These are phyloP conservation scores for Plumapathes pennacea DNA, from an alignment of 92 coral and sea anemone species.

Conservation along the genomic window DNA sequence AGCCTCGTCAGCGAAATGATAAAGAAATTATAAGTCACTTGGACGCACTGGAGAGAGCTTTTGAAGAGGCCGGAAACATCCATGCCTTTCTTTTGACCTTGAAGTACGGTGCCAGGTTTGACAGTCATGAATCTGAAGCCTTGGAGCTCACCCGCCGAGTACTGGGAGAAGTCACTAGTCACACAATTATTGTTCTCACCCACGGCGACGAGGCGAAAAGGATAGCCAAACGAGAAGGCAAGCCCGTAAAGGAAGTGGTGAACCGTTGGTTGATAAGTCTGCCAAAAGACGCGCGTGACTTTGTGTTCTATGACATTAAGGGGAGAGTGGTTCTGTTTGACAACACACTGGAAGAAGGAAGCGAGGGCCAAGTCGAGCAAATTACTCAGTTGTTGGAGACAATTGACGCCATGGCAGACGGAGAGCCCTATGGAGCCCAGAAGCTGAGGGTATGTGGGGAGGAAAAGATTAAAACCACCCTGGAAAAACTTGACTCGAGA, in stretches of 20 bases:
- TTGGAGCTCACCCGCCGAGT: background rate
- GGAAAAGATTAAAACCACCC: no score
- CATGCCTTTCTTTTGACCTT: background rate
- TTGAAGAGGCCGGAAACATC: background rate
- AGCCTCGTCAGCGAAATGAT: background rate
- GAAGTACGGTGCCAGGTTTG: background rate
- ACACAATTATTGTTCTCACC: background rate
- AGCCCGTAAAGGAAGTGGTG: background rate
- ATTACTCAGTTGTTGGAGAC: background rate
- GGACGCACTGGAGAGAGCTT: background rate
- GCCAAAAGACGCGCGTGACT: background rate
- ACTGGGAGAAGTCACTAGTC: background rate
- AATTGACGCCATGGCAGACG: conserved; percentile 2
- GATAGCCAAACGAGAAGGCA: background rate
- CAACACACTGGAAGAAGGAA: background rate
- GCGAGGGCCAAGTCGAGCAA: background rate
- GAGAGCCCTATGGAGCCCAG: no score
- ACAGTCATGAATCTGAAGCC: background rate
- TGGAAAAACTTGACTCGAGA: no score
- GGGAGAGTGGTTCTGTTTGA: conserved; percentile 2
- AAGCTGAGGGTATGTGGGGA: no score
- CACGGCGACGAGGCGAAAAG: background rate
- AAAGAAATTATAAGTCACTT: background rate
- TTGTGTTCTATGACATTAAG: background rate
- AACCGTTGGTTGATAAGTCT: background rate